Evolutionary conservation across 2,113 vertebrate genomes (phyloP), one percentile per base, ranked within the genome.

Genomic region (Brachypteracias leptosomus): DNA sequence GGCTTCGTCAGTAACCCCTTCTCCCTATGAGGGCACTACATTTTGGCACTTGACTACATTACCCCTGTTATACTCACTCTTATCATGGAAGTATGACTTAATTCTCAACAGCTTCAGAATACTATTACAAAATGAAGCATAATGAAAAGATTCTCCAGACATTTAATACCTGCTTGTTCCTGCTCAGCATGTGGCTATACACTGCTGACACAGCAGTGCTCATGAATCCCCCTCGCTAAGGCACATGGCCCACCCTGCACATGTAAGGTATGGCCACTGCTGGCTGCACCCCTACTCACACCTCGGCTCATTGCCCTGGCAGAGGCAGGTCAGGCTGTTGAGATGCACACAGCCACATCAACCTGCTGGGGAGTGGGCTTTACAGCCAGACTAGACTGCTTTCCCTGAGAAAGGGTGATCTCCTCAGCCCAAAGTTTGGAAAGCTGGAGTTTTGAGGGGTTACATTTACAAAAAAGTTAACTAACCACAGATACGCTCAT

Each of bases 1-100:
- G 59, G 24, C n/a, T 95, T 61, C 6, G 2, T 58, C n/a, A 35
- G 65, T 55, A 88, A 88, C 85, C 75, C 71, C 70, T 68, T n/a
- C 88, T 88, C 26, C 36, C 19, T 74, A 33, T 1, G 4, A 63
- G 74, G 66, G 59, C 79, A 40, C 67, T 57, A 16, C 44, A 25
- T 76, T 93, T 96, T 86, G 80, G 71, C 79, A 87, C 66, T 94
- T 74, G 35, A 84, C 76, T 77, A n/a, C 88, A 28, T 84, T 38
- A 67, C 35, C 44, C 52, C 24, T 26, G 19, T 78, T 44, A 31
- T 66, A 92, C 35, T 85, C 29, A 49, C 76, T 84, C 46, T 89
- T 94, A 70, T 31, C 62, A n/a, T 11, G 52, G 59, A 66, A 73
- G 24, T 26, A 78, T 1, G 0, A 88, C 71, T 83, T 89, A 72